Evolutionary conservation across 2,888 invertebrate species (phyloP).

Genomic region (Caenorhabditis drosophilae): DNA sequence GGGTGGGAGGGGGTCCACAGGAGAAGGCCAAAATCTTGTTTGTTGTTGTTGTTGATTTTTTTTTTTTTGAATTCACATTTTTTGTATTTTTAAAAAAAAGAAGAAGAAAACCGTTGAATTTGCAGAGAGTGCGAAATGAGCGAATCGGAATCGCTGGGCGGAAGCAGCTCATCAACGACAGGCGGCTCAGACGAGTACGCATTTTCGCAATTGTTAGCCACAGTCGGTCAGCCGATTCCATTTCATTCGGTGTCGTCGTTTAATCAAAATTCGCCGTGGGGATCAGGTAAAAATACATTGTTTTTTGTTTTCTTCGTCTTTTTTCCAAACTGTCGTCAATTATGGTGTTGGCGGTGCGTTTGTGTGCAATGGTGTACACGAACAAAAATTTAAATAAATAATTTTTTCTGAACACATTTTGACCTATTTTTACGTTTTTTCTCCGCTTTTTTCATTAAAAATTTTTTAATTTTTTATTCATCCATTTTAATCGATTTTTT

Average conservation of each 20-base stretch:
- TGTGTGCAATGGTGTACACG: too few species aligned
- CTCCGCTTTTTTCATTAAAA: too few species aligned
- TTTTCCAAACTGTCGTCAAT: too few species aligned
- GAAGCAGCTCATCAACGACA: constrained; percentile 50
- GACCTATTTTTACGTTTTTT: too few species aligned
- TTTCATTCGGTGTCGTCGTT: constrained; percentile 4
- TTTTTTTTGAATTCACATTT: not conserved
- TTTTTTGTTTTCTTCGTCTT: too few species aligned
- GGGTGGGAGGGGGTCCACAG: not conserved
- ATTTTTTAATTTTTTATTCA: too few species aligned
- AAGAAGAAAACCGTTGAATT: constrained; percentile 4
- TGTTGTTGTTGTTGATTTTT: not conserved
- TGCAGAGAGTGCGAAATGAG: constrained; percentile 60
- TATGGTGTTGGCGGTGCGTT: too few species aligned
- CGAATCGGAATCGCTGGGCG: constrained; percentile 65
- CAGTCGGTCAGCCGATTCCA: constrained; percentile 22
- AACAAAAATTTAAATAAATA: too few species aligned
- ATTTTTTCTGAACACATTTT: too few species aligned
- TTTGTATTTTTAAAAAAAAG: too few species aligned
- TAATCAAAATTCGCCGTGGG: constrained; percentile 33
- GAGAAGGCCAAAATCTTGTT: too few species aligned
- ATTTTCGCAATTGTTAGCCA: constrained; percentile 50
- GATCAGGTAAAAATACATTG: constrained; percentile 49
- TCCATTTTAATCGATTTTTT: not conserved
- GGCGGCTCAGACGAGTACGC: constrained; percentile 55